phyloP scores from a whole-genome alignment of 2,797 vertebrate species.

The Cuculus canorus region DNA sequence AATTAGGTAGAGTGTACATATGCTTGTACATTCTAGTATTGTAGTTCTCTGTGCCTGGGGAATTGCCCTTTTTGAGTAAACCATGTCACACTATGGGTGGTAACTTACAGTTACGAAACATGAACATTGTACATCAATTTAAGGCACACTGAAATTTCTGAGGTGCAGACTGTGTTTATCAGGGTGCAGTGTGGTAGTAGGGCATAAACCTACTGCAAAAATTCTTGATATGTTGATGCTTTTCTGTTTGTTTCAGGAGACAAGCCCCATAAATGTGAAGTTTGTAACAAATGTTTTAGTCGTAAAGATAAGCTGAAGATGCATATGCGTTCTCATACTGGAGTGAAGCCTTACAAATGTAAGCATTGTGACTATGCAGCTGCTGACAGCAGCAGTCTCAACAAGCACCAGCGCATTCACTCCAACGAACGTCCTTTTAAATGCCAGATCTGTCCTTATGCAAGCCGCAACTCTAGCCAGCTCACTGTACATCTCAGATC shows the following conservation, averaged over 20 bases:
- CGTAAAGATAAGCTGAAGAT: slow-evolving; percentile 97
- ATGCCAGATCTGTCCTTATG: slow-evolving; percentile 97
- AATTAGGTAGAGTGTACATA: background rate
- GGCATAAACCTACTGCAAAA: background rate
- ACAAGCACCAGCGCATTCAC: slow-evolving; percentile 96
- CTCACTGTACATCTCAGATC: slow-evolving; percentile 97
- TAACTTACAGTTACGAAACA: background rate
- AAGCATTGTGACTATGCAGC: slow-evolving; percentile 92
- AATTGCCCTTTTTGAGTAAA: background rate
- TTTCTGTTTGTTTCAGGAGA: slow-evolving; percentile 82
- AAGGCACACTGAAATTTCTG: background rate
- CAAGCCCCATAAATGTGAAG: slow-evolving; percentile 95
- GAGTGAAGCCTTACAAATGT: slow-evolving; percentile 96
- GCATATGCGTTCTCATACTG: slow-evolving; percentile 94
- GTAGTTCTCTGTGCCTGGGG: background rate
- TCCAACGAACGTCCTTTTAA: slow-evolving; percentile 96
- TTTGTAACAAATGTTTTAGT: slow-evolving; percentile 94
- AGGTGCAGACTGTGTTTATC: background rate
- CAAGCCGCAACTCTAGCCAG: slow-evolving; percentile 98
- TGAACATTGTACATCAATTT: accelerated
- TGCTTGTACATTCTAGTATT: background rate
- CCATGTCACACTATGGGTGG: accelerated
- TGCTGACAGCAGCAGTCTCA: slow-evolving; percentile 96
- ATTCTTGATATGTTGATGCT: background rate
- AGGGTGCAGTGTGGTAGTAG: background rate